A percentile compares a stretch with the other conserved stretches of the same genome.
Evolutionary conservation across 2,888 invertebrate species (phyloP).

Genomic region (Lasioglossum figueresi): DNA sequence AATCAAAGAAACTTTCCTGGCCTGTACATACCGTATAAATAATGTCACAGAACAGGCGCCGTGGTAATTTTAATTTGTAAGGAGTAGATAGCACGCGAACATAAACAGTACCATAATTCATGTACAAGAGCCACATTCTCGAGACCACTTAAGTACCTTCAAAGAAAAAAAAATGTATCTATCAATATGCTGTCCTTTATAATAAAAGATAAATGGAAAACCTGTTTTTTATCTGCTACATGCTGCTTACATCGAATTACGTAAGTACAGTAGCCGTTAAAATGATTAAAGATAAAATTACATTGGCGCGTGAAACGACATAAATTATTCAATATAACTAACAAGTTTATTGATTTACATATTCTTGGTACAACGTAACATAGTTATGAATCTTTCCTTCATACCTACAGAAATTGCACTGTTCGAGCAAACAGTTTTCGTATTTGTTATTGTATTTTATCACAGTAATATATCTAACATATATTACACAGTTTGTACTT

Average conservation of each 20-base stretch:
- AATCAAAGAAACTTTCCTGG: constrained; percentile 50
- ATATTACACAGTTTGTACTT: constrained; percentile 52
- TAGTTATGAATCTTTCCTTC: constrained; percentile 22
- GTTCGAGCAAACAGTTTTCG: constrained; percentile 18
- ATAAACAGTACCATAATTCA: constrained; percentile 58
- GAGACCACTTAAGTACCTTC: constrained; percentile 74
- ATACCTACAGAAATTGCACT: constrained; percentile 30
- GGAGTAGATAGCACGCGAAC: constrained; percentile 47
- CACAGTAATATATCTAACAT: constrained; percentile 58
- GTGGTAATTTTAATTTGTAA: constrained; percentile 63
- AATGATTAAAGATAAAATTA: background rate
- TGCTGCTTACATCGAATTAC: background rate
- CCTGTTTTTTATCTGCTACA: background rate
- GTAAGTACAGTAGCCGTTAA: background rate
- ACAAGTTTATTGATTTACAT: constrained; percentile 45
- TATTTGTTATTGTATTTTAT: constrained; percentile 45
- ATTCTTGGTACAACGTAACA: constrained; percentile 24
- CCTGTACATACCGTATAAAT: constrained; percentile 72
- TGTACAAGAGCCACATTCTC: constrained; percentile 68
- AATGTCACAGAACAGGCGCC: constrained; percentile 50
- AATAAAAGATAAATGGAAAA: constrained; percentile 67
- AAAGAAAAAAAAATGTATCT: constrained; percentile 67
- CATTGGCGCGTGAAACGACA: background rate
- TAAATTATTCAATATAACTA: constrained; percentile 18
- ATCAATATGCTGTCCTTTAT: constrained; percentile 77